A percentile compares a stretch with the other conserved stretches of the same genome.
These are phyloP conservation scores for Andrena hattorfiana DNA, from an alignment of 2,888 invertebrate species.

Conservation along the genomic window DNA sequence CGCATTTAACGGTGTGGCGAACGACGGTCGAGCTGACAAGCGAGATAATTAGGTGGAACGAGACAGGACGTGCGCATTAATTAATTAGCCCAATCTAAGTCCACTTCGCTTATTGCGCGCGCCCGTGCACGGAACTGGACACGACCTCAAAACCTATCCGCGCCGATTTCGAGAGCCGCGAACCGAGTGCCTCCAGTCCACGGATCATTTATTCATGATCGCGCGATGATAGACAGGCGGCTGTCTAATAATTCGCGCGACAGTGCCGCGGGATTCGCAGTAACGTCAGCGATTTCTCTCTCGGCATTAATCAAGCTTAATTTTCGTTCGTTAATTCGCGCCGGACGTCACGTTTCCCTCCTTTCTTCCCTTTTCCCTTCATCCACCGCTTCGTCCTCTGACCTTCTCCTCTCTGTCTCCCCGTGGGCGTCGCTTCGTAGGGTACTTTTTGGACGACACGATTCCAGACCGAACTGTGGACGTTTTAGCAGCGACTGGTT, in stretches of 20 bases:
- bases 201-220: neutral
- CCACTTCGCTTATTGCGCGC: constrained; percentile 81
- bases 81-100: constrained; percentile 85
- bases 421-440: neutral
- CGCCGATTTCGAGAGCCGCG: constrained; percentile 64
- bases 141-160: constrained; percentile 77
- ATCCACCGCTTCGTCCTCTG: neutral
- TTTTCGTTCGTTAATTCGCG: constrained; percentile 50
- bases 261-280: constrained; percentile 9
- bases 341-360: constrained; percentile 43
- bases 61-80: constrained; percentile 85
- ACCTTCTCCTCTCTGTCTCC: neutral
- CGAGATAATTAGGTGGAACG: constrained; percentile 84
- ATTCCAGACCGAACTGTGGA: neutral
- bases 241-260: constrained; percentile 40
- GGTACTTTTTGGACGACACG: neutral
- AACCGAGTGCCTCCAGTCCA: neutral
- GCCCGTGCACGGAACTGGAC: constrained; percentile 72
- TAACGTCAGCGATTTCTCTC: constrained; percentile 25
- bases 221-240: constrained; percentile 23
- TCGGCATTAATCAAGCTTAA: constrained; percentile 50
- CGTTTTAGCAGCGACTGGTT: constrained; percentile 20
- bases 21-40: constrained; percentile 80
- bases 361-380: neutral
- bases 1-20: constrained; percentile 76